Percentiles rank a stretch among this genome's conserved stretches.
phyloP scores from a whole-genome alignment of 2,113 vertebrate genomes.

The Triplophysa dalaica region DNA sequence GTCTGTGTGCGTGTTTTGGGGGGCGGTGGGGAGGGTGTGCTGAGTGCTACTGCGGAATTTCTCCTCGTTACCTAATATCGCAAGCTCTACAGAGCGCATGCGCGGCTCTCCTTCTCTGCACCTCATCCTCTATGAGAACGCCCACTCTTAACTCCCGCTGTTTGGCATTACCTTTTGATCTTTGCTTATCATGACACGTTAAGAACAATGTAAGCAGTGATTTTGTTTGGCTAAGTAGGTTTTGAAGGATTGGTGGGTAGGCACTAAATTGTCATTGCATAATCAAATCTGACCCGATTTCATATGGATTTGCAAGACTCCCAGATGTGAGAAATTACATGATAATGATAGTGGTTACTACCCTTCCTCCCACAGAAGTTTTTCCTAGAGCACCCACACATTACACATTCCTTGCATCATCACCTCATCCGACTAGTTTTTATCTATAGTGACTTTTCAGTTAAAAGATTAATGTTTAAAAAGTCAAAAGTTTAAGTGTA shows the following conservation, averaged over 20 bases:
- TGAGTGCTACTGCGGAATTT: slow-evolving; percentile 50
- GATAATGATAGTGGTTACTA: background rate
- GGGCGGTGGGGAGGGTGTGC: background rate
- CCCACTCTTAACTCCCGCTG: slow-evolving; percentile 2
- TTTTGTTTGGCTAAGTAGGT: background rate
- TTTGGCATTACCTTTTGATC: background rate
- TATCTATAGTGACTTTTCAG: background rate
- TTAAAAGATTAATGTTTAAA: too few species aligned
- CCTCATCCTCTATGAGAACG: background rate
- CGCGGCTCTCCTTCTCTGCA: slow-evolving; percentile 12
- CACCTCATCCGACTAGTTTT: background rate
- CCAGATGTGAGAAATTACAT: background rate
- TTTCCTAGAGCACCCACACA: background rate
- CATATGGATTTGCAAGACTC: background rate
- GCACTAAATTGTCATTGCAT: background rate
- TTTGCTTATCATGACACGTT: background rate
- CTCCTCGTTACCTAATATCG: slow-evolving; percentile 50
- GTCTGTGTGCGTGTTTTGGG: slow-evolving; percentile 14
- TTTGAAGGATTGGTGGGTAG: background rate
- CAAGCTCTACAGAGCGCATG: slow-evolving; percentile 25
- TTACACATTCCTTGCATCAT: background rate
- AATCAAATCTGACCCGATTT: slow-evolving; percentile 15
- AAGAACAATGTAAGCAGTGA: background rate
- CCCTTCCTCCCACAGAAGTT: slow-evolving; percentile 12
- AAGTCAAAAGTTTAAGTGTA: too few species aligned